Percentiles rank a stretch among this genome's conserved stretches.
Evolutionary conservation across 1,140 invertebrate species (phyloP).

Genomic region (Cydia amplana): DNA sequence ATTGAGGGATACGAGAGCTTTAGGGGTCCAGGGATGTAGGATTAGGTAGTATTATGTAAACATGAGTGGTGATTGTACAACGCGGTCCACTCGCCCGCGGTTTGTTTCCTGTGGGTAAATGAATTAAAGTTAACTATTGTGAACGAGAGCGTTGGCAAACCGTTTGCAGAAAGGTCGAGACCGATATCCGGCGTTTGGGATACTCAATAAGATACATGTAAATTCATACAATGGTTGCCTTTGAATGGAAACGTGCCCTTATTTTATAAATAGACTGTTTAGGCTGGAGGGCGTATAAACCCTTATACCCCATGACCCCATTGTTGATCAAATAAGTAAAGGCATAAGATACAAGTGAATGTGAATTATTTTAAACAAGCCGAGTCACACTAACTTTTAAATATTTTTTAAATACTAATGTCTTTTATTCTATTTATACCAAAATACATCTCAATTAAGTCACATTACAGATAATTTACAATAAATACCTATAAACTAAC

Average conservation of each 20-base stretch:
- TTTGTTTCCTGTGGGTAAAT: slow-evolving; percentile 18
- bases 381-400: no score
- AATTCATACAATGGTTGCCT: background rate
- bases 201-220: slow-evolving; percentile 22
- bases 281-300: background rate
- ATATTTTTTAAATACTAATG: no score
- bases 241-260: background rate
- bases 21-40: slow-evolving; percentile 22
- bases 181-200: slow-evolving; percentile 6
- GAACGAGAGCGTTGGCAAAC: background rate
- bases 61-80: slow-evolving; percentile 33
- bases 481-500: no score
- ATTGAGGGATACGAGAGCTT: slow-evolving; percentile 26
- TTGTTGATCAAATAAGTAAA: background rate
- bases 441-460: no score
- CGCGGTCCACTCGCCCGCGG: background rate
- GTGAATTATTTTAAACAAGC: no score
- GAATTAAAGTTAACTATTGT: slow-evolving; percentile 19
- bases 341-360: no score
- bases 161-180: slow-evolving; percentile 10
- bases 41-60: slow-evolving; percentile 34
- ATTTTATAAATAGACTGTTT: background rate
- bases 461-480: no score
- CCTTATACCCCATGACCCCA: no score
- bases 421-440: no score